A percentile compares a stretch with the other conserved stretches of the same genome.
Conservation (phyloP, 2,888 invertebrate species). For the Meloe dianella region DNA sequence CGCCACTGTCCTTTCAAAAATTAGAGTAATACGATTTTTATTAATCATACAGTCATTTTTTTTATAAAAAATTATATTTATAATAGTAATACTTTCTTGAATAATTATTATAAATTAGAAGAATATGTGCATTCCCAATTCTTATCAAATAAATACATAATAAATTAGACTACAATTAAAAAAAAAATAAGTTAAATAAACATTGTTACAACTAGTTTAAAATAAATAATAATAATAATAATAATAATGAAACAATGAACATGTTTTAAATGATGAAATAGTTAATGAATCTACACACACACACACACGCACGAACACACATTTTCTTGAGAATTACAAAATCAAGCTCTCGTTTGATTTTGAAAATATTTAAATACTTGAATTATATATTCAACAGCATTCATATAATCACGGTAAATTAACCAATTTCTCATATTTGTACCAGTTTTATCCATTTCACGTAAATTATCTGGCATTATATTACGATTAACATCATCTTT, state of each 20-base stretch:
- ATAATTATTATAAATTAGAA: conserved; percentile 10
- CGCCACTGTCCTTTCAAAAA: background rate
- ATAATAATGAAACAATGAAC: conserved; percentile 12
- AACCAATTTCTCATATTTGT: conserved; percentile 66
- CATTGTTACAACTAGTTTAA: conserved; percentile 33
- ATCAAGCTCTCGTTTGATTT: background rate
- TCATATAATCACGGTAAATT: conserved; percentile 70
- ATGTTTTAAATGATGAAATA: conserved; percentile 11
- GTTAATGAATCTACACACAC: background rate
- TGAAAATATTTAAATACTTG: conserved; percentile 60
- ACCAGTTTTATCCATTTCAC: conserved; percentile 56
- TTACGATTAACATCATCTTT: conserved; percentile 60
- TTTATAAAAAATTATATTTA: background rate
- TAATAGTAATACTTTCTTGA: background rate
- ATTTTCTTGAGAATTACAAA: background rate
- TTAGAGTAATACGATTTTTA: conserved; percentile 5
- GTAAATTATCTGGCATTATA: conserved; percentile 57
- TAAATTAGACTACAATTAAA: conserved; percentile 31
- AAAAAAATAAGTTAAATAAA: conserved; percentile 34
- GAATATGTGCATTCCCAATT: conserved; percentile 23
- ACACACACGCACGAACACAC: too few relatives aligned
- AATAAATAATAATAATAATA: conserved; percentile 30
- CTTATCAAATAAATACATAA: conserved; percentile 34
- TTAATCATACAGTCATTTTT: conserved; percentile 5
- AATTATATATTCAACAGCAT: conserved; percentile 65